These are phyloP conservation scores for Lasioglossum villosulum DNA, from an alignment of 2,888 invertebrate species.

Conservation along the genomic window DNA sequence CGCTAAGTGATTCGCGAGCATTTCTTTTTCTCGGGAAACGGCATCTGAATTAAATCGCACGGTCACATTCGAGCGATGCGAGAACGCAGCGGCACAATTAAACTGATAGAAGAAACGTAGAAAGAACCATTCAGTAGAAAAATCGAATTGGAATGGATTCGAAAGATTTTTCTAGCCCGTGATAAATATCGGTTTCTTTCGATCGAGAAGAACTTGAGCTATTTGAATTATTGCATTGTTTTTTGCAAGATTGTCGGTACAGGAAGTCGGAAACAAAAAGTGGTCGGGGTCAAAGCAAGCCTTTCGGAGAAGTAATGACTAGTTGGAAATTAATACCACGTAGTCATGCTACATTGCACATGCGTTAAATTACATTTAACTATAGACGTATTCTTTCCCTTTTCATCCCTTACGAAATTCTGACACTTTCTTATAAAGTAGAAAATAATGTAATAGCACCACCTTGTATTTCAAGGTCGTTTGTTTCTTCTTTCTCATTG, in stretches of 20 bases:
- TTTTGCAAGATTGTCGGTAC: not conserved
- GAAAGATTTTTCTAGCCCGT: not conserved
- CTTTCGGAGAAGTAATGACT: constrained; percentile 9
- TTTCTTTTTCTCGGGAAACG: not conserved
- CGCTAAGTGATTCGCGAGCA: constrained; percentile 8
- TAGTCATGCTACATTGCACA: not conserved
- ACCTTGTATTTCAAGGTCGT: no score
- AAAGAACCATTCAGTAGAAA: not conserved
- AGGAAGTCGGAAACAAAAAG: not conserved
- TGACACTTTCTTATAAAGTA: not conserved
- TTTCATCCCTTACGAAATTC: not conserved
- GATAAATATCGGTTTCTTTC: not conserved
- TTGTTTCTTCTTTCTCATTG: no score
- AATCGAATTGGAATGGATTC: not conserved
- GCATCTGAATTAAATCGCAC: constrained; percentile 17
- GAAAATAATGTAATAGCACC: not conserved
- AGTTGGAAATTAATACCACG: not conserved
- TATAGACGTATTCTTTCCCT: not conserved
- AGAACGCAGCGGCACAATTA: not conserved
- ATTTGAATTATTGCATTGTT: not conserved
- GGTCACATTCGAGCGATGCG: not conserved
- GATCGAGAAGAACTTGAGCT: not conserved
- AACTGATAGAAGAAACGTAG: not conserved
- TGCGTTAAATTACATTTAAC: not conserved
- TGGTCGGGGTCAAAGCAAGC: not conserved